These are phyloP conservation scores for Brachionus sp. DNA, from an alignment of 1,140 invertebrate species.

Conservation along the genomic window DNA sequence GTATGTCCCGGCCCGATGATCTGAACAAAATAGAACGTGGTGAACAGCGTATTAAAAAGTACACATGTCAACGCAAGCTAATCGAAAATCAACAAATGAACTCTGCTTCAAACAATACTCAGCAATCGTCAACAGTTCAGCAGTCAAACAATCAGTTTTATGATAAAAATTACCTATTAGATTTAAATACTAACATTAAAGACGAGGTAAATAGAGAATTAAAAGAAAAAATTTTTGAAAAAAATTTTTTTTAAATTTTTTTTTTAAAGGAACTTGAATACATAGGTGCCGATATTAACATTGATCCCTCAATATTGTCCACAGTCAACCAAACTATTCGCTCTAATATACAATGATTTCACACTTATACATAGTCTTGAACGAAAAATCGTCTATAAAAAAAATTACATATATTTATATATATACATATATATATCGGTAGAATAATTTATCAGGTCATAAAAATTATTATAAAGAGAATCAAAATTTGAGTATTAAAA, in stretches of 20 bases:
- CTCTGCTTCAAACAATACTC: not conserved
- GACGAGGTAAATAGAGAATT: not conserved
- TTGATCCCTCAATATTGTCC: slow-evolving; percentile 29
- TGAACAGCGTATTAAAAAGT: slow-evolving; percentile 41
- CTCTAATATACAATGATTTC: slow-evolving; percentile 18
- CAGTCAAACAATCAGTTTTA: slow-evolving; percentile 32
- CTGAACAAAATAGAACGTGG: slow-evolving; percentile 45
- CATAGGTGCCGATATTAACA: slow-evolving; percentile 13
- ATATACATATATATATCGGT: not conserved
- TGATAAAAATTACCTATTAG: slow-evolving; percentile 17
- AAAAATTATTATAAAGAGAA: not conserved
- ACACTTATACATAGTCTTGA: not conserved
- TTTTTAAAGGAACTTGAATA: slow-evolving; percentile 34
- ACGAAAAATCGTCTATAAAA: not conserved
- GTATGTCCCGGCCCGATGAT: slow-evolving; percentile 75
- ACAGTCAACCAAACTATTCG: slow-evolving; percentile 27
- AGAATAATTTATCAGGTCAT: slow-evolving; percentile 3
- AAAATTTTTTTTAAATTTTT: not conserved
- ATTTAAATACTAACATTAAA: slow-evolving; percentile 18
- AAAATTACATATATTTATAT: not conserved
- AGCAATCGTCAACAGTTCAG: not conserved
- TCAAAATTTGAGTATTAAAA: slow-evolving; percentile 5
- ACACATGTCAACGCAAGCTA: slow-evolving; percentile 37
- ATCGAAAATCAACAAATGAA: slow-evolving; percentile 21
- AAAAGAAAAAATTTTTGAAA: not conserved